Conservation (phyloP, 2,113 vertebrate species). For the Podarcis raffonei region DNA sequence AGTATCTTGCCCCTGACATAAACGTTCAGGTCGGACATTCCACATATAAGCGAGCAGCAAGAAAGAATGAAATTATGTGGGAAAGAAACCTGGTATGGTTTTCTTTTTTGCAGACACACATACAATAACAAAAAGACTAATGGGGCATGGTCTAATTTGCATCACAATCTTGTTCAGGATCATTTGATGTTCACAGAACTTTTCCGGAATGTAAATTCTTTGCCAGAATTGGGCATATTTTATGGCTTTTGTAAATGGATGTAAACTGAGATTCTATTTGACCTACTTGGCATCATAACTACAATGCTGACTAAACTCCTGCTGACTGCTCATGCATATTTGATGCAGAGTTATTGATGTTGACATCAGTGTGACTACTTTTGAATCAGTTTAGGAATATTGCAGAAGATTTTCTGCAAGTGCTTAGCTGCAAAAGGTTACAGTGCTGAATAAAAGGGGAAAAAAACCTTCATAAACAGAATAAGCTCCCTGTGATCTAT, state of each 20-base stretch:
- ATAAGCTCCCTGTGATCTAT: background rate
- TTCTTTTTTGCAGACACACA: background rate
- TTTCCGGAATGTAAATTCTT: background rate
- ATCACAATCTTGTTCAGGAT: constrained; percentile 5
- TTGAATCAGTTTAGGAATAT: constrained; percentile 1
- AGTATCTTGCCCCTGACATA: background rate
- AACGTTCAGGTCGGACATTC: background rate
- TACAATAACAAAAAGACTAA: constrained; percentile 19
- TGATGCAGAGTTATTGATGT: constrained; percentile 25
- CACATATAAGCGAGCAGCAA: background rate
- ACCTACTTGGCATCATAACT: constrained; percentile 29
- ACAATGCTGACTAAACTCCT: constrained; percentile 18
- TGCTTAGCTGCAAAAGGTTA: background rate
- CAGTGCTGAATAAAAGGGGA: background rate
- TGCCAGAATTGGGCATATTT: constrained; percentile 17
- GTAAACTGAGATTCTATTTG: constrained; percentile 24
- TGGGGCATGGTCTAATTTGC: background rate
- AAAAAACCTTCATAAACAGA: background rate
- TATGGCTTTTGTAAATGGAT: background rate
- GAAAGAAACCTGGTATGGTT: background rate
- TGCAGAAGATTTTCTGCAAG: background rate
- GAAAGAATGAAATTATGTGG: background rate
- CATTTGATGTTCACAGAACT: constrained; percentile 1
- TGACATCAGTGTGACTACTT: constrained; percentile 1
- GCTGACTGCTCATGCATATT: constrained; percentile 21